These are phyloP conservation scores for Eutrigla gurnardus DNA, from an alignment of 2,797 vertebrate species.

Conservation along the genomic window DNA sequence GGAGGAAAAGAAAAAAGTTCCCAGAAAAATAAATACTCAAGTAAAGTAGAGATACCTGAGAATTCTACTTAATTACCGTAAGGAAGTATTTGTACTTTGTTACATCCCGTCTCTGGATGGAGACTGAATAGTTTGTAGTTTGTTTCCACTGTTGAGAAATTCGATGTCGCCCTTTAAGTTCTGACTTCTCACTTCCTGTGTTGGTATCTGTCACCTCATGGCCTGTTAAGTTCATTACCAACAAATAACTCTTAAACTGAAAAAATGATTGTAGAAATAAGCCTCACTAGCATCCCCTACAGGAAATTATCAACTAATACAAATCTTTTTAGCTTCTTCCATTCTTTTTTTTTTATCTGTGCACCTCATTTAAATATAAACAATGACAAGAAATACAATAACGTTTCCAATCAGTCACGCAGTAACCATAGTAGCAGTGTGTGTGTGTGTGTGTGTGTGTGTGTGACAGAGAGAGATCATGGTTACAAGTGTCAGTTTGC, in stretches of 20 bases:
- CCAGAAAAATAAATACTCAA: no score
- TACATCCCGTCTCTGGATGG: no score
- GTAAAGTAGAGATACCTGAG: no score
- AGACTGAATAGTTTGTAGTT: background rate
- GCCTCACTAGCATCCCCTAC: background rate
- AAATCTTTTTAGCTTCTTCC: no score
- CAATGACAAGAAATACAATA: background rate
- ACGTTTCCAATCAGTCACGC: background rate
- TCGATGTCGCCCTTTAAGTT: no score
- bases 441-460: conserved; percentile 17
- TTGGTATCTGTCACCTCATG: background rate
- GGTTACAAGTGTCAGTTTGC: conserved; percentile 55
- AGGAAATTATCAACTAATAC: background rate
- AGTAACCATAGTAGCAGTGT: background rate
- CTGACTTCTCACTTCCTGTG: background rate
- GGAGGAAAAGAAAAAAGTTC: no score
- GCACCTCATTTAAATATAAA: background rate
- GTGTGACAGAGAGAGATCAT: background rate
- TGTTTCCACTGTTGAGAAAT: background rate
- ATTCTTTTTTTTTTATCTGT: background rate
- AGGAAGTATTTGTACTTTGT: no score
- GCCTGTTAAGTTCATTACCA: background rate
- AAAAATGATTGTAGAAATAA: background rate
- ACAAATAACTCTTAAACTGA: background rate
- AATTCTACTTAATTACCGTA: no score